Conservation (phyloP, 2,888 invertebrate genomes). For the Automeris io region DNA sequence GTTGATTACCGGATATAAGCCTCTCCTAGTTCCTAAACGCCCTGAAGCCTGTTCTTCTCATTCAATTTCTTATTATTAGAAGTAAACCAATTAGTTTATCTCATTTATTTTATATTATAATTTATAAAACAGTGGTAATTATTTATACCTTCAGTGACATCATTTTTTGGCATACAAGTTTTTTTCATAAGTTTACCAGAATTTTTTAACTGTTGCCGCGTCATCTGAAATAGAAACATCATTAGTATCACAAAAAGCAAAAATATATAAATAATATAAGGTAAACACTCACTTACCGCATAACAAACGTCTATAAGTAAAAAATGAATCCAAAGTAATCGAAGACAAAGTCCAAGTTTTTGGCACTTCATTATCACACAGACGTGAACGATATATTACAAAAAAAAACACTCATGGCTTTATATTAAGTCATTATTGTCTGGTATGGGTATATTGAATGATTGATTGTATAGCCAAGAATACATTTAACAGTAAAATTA, state of each 20-base stretch:
- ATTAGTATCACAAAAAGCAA: neutral
- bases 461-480: slow-evolving; percentile 31
- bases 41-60: no score
- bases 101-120: no score
- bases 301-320: slow-evolving; percentile 8
- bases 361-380: slow-evolving; percentile 24
- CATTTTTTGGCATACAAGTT: slow-evolving; percentile 79
- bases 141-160: slow-evolving; percentile 72
- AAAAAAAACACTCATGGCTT: slow-evolving; percentile 21
- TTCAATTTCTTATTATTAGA: no score
- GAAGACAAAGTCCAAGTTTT: slow-evolving; percentile 16
- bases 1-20: no score
- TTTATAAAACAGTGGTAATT: no score
- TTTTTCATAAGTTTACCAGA: slow-evolving; percentile 80
- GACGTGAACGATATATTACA: slow-evolving; percentile 13
- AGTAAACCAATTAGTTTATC: no score
- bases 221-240: slow-evolving; percentile 40
- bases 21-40: no score
- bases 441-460: slow-evolving; percentile 25
- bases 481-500: slow-evolving; percentile 22
- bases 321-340: neutral
- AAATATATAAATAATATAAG: slow-evolving; percentile 3
- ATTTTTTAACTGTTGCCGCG: slow-evolving; percentile 78
- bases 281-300: slow-evolving; percentile 30
- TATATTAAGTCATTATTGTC: slow-evolving; percentile 28